phyloP scores from a whole-genome alignment of 2,888 invertebrate species.

The Leucophenga maculata region DNA sequence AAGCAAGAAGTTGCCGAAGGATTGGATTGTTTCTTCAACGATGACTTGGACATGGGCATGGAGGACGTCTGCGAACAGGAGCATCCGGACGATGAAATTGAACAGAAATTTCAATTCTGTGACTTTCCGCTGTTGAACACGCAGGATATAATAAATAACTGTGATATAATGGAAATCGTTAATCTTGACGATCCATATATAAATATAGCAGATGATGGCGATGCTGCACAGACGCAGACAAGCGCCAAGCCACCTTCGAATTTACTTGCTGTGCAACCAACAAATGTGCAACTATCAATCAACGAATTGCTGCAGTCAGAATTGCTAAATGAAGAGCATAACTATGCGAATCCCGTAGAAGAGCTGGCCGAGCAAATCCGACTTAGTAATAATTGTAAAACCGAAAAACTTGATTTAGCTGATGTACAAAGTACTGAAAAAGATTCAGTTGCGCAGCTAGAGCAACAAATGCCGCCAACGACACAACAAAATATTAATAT shows the following conservation, averaged over 20 bases:
- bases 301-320: constrained; percentile 63
- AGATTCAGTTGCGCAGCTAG: neutral
- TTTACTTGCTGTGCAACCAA: neutral
- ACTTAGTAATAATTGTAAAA: constrained; percentile 62
- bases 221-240: constrained; percentile 47
- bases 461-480: neutral
- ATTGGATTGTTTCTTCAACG: constrained; percentile 63
- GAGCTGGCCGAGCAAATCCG: constrained; percentile 67
- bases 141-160: constrained; percentile 70
- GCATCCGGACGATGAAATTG: constrained; percentile 55
- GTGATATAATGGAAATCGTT: constrained; percentile 72
- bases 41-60: constrained; percentile 58
- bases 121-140: constrained; percentile 69
- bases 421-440: neutral
- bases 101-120: constrained; percentile 69
- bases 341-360: constrained; percentile 62
- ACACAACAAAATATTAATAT: neutral
- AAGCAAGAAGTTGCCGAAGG: constrained; percentile 70
- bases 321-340: constrained; percentile 67
- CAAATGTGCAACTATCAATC: constrained; percentile 38
- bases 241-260: constrained; percentile 26
- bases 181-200: constrained; percentile 71
- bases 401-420: constrained; percentile 56
- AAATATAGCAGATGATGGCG: constrained; percentile 69
- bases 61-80: constrained; percentile 57